Base-by-base conservation (phyloP, 1,140 invertebrate species). In the Papilio aristodemus region DNA sequence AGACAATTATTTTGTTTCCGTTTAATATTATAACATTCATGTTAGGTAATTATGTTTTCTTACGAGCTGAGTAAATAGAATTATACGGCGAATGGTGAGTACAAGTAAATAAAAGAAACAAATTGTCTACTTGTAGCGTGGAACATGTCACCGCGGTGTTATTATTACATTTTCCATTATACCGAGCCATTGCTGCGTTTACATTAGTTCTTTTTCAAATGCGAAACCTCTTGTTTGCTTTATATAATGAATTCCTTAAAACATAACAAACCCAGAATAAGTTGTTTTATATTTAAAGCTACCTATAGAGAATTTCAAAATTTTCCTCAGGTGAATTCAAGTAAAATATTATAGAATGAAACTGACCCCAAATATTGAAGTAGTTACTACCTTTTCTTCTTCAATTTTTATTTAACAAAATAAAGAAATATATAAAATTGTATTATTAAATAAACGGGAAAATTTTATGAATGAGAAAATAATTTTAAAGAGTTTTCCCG, bases 151-250 rank as follows among this genome's bases (percentile, higher is more conserved):
- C 32, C 17, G 19, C 22, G 19, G 37, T 22, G 39, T 64, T 64
- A 64, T 60, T 60, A 36, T 43, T 64, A 19, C 37, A 54, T 54
- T 54, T 54, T 54, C 60, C 13, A 41, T 64, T 64, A 64, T 43
- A 13, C 60, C n/a, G 60, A 41, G 17, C 60, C 22, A 64, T 64
- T 64, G 60, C 43, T 38, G 39, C 38, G 60, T 64, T 64, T 32
- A 64, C 38, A 64, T 64, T 43, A 64, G 39, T 64, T 64, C 60
- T 64, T 64, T 43, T 64, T 64, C 39, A 64, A 64, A 43, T 64
- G 38, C 38, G 36, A 43, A 19, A 22, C 36, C 60, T 63, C 19
- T 41, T 63, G 60, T 43, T 63, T 63, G 19, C 60, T 39, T 38
- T 13, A 63, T 41, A 63, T 38, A 63, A 63, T 63, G 38, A 41